These are phyloP conservation scores for Microcebus murinus DNA, from an alignment of 2,113 vertebrate genomes.

Conservation along the genomic window DNA sequence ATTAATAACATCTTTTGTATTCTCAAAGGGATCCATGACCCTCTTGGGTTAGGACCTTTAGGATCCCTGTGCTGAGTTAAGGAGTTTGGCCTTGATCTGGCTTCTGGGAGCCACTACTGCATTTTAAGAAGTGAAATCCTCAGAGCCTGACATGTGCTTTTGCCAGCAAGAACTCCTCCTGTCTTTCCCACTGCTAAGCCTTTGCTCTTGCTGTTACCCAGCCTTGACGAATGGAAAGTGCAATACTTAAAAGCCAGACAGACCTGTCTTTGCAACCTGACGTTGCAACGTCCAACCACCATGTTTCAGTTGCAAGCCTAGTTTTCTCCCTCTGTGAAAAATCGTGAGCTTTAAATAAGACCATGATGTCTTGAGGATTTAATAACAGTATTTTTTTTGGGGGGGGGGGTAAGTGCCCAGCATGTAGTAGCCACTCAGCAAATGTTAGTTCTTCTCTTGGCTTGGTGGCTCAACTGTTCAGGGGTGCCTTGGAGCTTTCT, in stretches of 20 bases:
- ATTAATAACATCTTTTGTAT: background rate
- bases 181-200: background rate
- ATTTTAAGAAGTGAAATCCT: slow-evolving; percentile 39
- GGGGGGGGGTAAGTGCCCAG: background rate
- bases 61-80: background rate
- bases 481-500: background rate
- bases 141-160: background rate
- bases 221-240: background rate
- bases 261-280: background rate
- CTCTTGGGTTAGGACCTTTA: background rate
- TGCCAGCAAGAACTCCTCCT: background rate
- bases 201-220: background rate
- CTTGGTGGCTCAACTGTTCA: background rate
- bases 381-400: background rate
- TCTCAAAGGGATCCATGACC: background rate
- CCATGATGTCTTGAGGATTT: background rate
- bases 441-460: background rate
- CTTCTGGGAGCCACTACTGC: background rate
- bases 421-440: background rate
- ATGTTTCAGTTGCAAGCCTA: background rate
- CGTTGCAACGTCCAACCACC: background rate
- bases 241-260: background rate
- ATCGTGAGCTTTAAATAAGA: background rate
- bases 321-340: background rate
- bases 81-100: background rate